Evolutionary conservation across 2,888 invertebrate genomes (phyloP), one percentile per base, ranked within the genome.

Genomic region (Scelioninae gen. 1): DNA sequence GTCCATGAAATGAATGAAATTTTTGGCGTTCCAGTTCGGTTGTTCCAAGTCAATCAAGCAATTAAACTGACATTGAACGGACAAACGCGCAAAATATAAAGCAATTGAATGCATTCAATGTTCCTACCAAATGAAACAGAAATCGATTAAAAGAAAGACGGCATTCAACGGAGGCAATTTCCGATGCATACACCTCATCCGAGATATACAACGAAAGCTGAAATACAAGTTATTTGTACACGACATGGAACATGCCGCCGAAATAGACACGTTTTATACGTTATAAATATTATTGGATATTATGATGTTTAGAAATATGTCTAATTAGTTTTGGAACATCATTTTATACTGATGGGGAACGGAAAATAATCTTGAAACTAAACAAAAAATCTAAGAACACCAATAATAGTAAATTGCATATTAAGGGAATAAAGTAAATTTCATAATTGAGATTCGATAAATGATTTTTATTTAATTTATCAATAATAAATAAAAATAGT

Each of bases 1-100:
- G 76, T 69, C 76, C 82, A 40, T 86, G 83, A 84, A 86, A 83
- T 87, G 68, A 53, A 62, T 77, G 77, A 60, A 82, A 65, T 83
- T 62, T 79, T 75, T 84, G 82, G 84, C 65, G 29, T 38, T 60
- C 29, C 60, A 60, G 7, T 60, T 11, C 10, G 23, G 56, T 81
- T 74, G 79, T 82, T 63, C 72, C 56, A 68, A 45, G 69, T 51
- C 62, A 68, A 63, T 69, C 43, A 40, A 45, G 16, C 62, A 40
- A 55, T 47, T 38, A 5, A n/a, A 43, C 23, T 10, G 47, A 15
- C 16, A 10, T 47, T 47, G 5, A 16, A 47, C 16, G 6, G 16
- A 47, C 6, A 11, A n/a, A 43, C 11, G 13, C 43, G 43, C 11
- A 43, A 43, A 43, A n/a, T 43, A 43, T 11, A 43, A 43, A 49